Conservation (phyloP, 2,888 invertebrate species). For the Micropterix aruncella region DNA sequence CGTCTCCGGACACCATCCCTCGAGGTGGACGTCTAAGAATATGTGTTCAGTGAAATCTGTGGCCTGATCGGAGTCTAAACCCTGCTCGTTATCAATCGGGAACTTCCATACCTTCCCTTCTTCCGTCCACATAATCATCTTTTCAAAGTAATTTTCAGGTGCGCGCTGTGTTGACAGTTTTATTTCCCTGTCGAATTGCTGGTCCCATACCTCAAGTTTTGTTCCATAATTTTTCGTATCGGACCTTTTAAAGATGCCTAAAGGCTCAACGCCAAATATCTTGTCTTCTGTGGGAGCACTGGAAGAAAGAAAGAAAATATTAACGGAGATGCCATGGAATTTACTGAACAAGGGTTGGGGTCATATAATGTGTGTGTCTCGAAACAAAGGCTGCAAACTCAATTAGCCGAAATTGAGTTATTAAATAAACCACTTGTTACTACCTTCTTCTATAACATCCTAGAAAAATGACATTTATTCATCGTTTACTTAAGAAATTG, state of each 20-base stretch:
- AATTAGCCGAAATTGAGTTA: no score
- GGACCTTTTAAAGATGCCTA: constrained; percentile 47
- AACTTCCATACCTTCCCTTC: constrained; percentile 93
- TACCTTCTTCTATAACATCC: no score
- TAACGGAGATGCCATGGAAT: no score
- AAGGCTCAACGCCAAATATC: constrained; percentile 43
- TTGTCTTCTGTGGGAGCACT: no score
- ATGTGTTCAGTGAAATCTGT: constrained; percentile 86
- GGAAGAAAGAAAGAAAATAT: no score
- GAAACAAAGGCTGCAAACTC: no score
- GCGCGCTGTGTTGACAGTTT: constrained; percentile 51
- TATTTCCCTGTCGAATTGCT: constrained; percentile 50
- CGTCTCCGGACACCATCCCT: constrained; percentile 76
- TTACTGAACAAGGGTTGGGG: no score
- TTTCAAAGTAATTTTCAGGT: constrained; percentile 81
- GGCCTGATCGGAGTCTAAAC: constrained; percentile 56
- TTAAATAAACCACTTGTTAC: no score
- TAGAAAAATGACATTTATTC: no score
- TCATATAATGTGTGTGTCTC: no score
- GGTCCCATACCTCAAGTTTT: constrained; percentile 52
- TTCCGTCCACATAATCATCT: constrained; percentile 88
- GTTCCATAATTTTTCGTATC: constrained; percentile 23
- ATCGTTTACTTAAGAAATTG: no score
- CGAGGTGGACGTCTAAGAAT: constrained; percentile 76
- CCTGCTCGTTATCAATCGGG: constrained; percentile 96